phyloP scores from a whole-genome alignment of 2,113 vertebrate genomes.

The Sorex fumeus region DNA sequence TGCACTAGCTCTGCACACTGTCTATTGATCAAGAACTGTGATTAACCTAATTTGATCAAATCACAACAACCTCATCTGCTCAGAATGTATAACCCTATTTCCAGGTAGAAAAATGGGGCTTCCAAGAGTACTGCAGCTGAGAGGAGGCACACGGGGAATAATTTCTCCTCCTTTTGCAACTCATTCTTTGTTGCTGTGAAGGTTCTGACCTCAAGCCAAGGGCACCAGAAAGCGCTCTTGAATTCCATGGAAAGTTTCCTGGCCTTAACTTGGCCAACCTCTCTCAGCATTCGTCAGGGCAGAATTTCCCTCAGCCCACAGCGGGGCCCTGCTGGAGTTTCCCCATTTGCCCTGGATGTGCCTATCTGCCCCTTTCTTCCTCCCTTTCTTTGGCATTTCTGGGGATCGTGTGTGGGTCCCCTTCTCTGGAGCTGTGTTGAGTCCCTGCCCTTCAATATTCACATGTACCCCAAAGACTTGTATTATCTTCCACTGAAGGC shows the following conservation, averaged over 20 bases:
- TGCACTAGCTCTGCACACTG: neutral
- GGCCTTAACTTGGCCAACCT: conserved; percentile 28
- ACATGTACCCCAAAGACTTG: neutral
- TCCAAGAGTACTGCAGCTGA: neutral
- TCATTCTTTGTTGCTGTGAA: rapidly evolving
- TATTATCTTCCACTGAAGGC: rapidly evolving
- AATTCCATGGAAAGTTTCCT: conserved; percentile 36
- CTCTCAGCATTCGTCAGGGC: neutral
- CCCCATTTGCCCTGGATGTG: neutral
- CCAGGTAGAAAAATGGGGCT: neutral
- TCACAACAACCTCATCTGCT: neutral
- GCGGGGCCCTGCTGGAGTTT: neutral
- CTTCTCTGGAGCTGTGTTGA: neutral
- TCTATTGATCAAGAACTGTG: neutral
- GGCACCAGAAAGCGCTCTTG: neutral
- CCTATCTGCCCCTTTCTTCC: neutral
- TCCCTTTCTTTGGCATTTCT: neutral
- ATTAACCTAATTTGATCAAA: conserved; percentile 46
- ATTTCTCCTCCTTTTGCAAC: neutral
- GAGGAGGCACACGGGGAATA: neutral
- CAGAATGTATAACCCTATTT: neutral
- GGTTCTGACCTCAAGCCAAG: neutral
- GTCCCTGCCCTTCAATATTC: neutral
- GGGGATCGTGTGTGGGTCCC: neutral
- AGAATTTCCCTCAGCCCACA: neutral